Evolutionary conservation across 2,113 vertebrate species (phyloP), one percentile per base, ranked within the genome.

Genomic region (Xenopus borealis): DNA sequence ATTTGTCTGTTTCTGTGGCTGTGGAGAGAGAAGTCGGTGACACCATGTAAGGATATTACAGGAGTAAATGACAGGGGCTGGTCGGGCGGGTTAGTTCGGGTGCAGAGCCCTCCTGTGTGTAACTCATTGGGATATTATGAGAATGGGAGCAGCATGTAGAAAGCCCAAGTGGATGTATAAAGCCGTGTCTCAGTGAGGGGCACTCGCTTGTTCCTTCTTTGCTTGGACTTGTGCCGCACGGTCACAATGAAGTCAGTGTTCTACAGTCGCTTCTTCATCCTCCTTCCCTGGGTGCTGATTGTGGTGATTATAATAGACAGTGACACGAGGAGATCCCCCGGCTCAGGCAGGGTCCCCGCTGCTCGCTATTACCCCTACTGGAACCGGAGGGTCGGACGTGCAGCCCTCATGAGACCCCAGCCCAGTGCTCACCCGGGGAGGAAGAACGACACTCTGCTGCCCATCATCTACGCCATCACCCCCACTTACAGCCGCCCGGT

Each of bases 401-500:
- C 78, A 76, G 47, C 66, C 76, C n/a, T 78, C 45, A 4, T 61
- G 79, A n/a, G 68, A 62, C 53, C 69, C 69, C 62, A 62, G 40
- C 67, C 17, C 69, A 23, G 17, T 62, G 72, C 66, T 74, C 78
- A 68, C 12, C 73, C 69, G 45, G 10, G 59, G 47, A 45, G n/a
- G 18, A 77, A 70, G 50, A 71, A 59, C 45, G 50, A 67, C 20
- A 84, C 65, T 27, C 1, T 40, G 23, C 81, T 91, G 80, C 95
- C 95, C 75, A 86, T 94, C 33, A 94, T 98, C 85, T 97, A 96
- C 87, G 95, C 94, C 85, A 94, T 98, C 87, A 98, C 96, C 59
- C 96, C 96, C 62, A 98, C 96, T 3, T 98, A 98, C 90, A 95
- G 90, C 78, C 92, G 96, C 12, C 93, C 94, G 27, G 95, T 95